Conservation (phyloP, 2,888 invertebrate species). For the Epinotia nisella region DNA sequence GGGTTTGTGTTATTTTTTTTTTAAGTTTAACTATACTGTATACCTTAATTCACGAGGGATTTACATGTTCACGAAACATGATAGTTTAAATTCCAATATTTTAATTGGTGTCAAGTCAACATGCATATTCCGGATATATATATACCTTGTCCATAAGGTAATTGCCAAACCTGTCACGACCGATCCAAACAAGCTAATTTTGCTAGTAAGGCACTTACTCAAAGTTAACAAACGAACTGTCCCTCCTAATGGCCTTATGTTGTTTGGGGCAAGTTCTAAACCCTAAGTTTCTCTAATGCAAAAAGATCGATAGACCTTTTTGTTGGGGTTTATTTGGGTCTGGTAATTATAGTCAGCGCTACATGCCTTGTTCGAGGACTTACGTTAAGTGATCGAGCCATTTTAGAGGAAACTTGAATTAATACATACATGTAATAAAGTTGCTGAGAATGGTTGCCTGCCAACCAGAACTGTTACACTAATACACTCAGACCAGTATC, state of each 20-base stretch:
- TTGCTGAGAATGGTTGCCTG: neutral
- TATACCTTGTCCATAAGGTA: conserved; percentile 4
- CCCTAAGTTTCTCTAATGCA: conserved; percentile 47
- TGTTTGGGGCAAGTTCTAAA: conserved; percentile 53
- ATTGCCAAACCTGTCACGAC: conserved; percentile 32
- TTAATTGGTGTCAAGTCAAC: neutral
- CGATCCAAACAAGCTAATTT: conserved; percentile 31
- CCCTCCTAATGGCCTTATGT: conserved; percentile 56
- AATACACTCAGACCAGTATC: no score
- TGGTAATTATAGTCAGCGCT: conserved; percentile 28
- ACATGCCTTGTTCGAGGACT: neutral
- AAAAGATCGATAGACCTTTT: conserved; percentile 44
- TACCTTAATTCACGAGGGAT: no score
- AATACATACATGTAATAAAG: neutral
- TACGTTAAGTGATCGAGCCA: conserved; percentile 17
- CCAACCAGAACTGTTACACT: no score
- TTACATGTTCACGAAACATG: no score
- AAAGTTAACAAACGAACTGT: conserved; percentile 46
- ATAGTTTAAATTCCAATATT: no score
- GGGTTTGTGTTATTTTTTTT: no score
- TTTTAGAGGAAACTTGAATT: conserved; percentile 12
- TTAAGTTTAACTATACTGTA: no score
- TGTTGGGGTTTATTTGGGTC: conserved; percentile 37
- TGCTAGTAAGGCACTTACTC: conserved; percentile 43
- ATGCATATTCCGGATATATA: neutral